Conservation (phyloP, 2,888 invertebrate species). For the Latrodectus elegans region DNA sequence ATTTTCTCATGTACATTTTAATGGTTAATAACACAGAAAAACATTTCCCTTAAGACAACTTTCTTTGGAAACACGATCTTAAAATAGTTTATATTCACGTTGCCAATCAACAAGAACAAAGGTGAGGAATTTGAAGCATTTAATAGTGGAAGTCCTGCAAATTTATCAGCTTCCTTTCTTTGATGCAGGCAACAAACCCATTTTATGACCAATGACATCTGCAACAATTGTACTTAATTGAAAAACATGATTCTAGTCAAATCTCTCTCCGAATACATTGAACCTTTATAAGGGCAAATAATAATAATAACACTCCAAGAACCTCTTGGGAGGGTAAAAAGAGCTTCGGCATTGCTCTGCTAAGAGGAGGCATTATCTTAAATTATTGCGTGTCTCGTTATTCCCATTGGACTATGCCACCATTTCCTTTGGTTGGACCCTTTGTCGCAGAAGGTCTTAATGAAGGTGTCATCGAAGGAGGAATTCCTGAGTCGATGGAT, state of each 20-base stretch:
- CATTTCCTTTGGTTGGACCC: background rate
- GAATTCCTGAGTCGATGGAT: background rate
- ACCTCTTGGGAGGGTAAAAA: background rate
- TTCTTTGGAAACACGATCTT: no score
- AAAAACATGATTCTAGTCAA: background rate
- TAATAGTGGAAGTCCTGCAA: no score
- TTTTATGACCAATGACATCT: background rate
- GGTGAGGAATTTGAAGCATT: no score
- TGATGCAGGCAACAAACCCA: background rate
- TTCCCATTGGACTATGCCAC: background rate
- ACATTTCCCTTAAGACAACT: no score
- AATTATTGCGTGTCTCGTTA: conserved; percentile 19
- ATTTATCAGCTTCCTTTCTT: background rate
- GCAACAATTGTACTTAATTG: background rate
- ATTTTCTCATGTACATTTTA: no score
- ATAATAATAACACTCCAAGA: background rate
- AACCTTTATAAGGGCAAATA: background rate
- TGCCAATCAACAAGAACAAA: no score
- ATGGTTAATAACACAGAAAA: no score
- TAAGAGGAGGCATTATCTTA: background rate
- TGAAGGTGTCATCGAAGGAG: conserved; percentile 44
- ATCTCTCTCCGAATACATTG: background rate
- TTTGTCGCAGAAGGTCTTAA: conserved; percentile 4
- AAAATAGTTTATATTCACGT: no score
- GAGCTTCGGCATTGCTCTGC: background rate